Conservation (phyloP, 2,888 invertebrate species). For the Gnatocerus cornutus region DNA sequence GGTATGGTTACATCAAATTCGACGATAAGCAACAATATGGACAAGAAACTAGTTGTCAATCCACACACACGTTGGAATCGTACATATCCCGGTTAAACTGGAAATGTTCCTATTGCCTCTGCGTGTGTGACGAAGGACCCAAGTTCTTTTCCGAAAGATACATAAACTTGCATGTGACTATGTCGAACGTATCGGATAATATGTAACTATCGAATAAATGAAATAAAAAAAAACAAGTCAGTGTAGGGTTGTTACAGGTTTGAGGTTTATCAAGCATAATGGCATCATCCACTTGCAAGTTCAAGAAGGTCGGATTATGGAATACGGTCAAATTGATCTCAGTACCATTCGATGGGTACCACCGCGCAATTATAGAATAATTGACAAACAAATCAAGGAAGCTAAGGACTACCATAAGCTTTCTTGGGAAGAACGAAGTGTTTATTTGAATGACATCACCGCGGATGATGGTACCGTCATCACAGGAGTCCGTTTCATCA, state of each 20-base stretch:
- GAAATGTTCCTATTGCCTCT: constrained; percentile 88
- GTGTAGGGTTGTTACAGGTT: constrained; percentile 80
- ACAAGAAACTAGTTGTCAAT: background rate
- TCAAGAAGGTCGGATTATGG: constrained; percentile 80
- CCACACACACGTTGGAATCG: constrained; percentile 77
- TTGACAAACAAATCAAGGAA: constrained; percentile 74
- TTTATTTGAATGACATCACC: constrained; percentile 87
- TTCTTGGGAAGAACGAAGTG: constrained; percentile 82
- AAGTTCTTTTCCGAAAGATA: constrained; percentile 78
- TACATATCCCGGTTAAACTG: constrained; percentile 92
- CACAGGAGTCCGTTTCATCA: constrained; percentile 84
- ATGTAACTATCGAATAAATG: constrained; percentile 35
- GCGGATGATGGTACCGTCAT: constrained; percentile 80
- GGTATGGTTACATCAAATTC: constrained; percentile 17
- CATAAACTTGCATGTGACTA: constrained; percentile 80
- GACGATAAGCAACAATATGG: background rate
- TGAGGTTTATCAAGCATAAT: constrained; percentile 83
- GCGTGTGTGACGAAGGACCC: constrained; percentile 80
- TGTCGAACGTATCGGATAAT: constrained; percentile 68
- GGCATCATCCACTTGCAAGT: constrained; percentile 88
- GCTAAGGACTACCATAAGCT: constrained; percentile 85
- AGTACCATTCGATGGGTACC: constrained; percentile 80
- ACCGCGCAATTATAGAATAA: constrained; percentile 76
- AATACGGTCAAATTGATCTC: constrained; percentile 77
- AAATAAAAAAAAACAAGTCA: background rate